A percentile compares a stretch with the other conserved stretches of the same genome.
These are phyloP conservation scores for Mesitornis unicolor DNA, from an alignment of 2,113 vertebrate genomes.

Conservation along the genomic window DNA sequence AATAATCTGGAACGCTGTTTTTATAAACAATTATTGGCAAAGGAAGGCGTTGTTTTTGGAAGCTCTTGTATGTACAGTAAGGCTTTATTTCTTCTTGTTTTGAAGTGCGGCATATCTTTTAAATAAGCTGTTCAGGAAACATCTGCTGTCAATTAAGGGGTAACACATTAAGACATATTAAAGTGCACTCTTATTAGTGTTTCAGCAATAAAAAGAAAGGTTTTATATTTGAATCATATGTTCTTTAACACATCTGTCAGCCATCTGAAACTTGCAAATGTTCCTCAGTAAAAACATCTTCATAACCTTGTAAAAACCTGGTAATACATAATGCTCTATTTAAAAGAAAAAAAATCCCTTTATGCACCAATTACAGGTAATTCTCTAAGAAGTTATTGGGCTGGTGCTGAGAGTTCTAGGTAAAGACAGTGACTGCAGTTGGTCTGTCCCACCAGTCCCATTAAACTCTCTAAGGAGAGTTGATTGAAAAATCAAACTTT, in stretches of 20 bases:
- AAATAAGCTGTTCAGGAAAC: slow-evolving; percentile 64
- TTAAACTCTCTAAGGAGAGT: background rate
- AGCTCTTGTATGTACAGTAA: slow-evolving; percentile 41
- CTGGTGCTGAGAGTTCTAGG: background rate
- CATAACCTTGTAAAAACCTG: slow-evolving; percentile 17
- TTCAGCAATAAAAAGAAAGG: slow-evolving; percentile 68
- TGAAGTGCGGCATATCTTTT: slow-evolving; percentile 49
- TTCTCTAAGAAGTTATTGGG: background rate
- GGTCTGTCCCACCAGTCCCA: background rate
- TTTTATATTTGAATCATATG: slow-evolving; percentile 65
- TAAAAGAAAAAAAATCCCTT: background rate
- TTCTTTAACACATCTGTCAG: slow-evolving; percentile 61
- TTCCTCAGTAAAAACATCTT: slow-evolving; percentile 55
- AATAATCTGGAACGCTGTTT: slow-evolving; percentile 60
- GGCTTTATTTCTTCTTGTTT: slow-evolving; percentile 61
- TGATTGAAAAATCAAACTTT: background rate
- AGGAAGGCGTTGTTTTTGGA: slow-evolving; percentile 57
- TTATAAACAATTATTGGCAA: slow-evolving; percentile 69
- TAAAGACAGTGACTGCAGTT: background rate
- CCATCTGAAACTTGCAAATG: slow-evolving; percentile 54
- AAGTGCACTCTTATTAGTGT: slow-evolving; percentile 70
- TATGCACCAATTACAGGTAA: background rate
- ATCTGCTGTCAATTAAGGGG: slow-evolving; percentile 73
- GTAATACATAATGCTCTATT: background rate
- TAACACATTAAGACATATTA: slow-evolving; percentile 73